Evolutionary conservation across 2,888 invertebrate species (phyloP).

Genomic region (Agriopis marginaria): DNA sequence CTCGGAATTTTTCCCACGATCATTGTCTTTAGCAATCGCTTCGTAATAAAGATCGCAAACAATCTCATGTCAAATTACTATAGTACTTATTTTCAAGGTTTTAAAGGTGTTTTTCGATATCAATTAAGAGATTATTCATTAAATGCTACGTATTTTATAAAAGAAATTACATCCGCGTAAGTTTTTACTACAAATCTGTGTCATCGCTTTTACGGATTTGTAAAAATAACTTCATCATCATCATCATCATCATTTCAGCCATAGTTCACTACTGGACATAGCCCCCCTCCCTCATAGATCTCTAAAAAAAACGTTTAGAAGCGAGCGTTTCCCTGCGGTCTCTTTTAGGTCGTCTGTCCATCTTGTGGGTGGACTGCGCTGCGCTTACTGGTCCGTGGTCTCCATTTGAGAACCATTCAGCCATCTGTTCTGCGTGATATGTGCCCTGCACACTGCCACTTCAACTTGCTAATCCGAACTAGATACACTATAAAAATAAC

Average conservation of each 20-base stretch:
- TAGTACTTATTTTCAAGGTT: background rate
- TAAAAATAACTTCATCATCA: background rate
- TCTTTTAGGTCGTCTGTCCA: too few species aligned
- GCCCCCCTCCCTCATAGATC: too few species aligned
- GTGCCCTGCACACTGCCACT: too few species aligned
- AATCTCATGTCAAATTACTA: background rate
- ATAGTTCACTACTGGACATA: too few species aligned
- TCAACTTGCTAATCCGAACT: too few species aligned
- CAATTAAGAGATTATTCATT: background rate
- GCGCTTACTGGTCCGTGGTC: too few species aligned
- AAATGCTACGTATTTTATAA: background rate
- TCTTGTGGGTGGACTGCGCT: too few species aligned
- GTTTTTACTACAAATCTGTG: background rate
- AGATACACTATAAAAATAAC: background rate
- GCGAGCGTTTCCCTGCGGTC: too few species aligned
- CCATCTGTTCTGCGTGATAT: too few species aligned
- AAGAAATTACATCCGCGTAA: background rate
- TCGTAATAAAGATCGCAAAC: constrained; percentile 30
- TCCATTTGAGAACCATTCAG: too few species aligned
- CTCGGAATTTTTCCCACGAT: constrained; percentile 74
- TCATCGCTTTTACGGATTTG: constrained; percentile 14
- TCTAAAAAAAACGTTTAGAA: too few species aligned
- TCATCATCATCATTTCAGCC: too few species aligned
- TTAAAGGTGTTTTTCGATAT: background rate
- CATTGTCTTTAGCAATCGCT: constrained; percentile 62